Percentiles rank a stretch among this genome's conserved stretches.
Evolutionary conservation across 2,113 vertebrate genomes (phyloP).

Genomic region (Potamarius usumacintae): DNA sequence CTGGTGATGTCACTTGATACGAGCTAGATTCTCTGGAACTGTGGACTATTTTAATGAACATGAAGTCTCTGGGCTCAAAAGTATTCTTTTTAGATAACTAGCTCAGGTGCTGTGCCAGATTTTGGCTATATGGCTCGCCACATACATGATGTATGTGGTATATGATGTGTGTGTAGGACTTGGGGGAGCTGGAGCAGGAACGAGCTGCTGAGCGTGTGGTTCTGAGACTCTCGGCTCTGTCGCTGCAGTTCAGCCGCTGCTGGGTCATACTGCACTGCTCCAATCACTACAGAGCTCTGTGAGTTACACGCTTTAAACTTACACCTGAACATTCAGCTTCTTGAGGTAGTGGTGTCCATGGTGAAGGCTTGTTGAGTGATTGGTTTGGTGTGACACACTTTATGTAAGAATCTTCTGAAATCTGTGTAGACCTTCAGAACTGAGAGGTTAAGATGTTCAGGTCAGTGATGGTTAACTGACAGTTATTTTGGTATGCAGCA

Average conservation of each 20-base stretch:
- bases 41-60: no score
- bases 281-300: constrained; percentile 31
- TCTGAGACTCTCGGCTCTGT: constrained; percentile 80
- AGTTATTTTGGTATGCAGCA: constrained; percentile 47
- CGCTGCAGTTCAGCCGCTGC: constrained; percentile 86
- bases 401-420: not conserved
- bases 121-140: not conserved
- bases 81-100: no score
- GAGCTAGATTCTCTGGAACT: not conserved
- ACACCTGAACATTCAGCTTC: not conserved
- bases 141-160: not conserved
- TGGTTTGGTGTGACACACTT: not conserved
- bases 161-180: constrained; percentile 66
- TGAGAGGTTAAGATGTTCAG: not conserved
- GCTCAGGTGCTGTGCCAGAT: not conserved
- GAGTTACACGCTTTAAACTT: not conserved
- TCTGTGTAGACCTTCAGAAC: not conserved
- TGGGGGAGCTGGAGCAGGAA: constrained; percentile 78
- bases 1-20: not conserved
- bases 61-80: no score
- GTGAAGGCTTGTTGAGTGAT: no score
- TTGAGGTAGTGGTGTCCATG: not conserved
- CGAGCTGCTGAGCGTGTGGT: constrained; percentile 77
- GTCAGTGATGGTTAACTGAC: not conserved
- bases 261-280: constrained; percentile 85